Evolutionary conservation across 2,797 vertebrate species (phyloP).

Genomic region (Gobionotothen gibberifrons): DNA sequence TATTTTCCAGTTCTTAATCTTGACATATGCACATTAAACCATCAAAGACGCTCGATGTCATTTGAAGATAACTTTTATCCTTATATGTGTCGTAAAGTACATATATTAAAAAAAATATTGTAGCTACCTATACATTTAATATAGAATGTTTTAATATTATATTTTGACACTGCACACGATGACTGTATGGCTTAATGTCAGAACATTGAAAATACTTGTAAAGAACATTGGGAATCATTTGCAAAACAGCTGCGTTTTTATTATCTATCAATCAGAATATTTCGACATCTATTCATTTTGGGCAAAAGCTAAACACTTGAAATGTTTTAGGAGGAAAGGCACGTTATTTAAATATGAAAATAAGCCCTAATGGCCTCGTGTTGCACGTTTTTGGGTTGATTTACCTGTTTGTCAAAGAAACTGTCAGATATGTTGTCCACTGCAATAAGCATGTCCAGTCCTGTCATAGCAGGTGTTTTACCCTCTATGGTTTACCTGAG

Average conservation of each 20-base stretch:
- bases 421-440: background rate
- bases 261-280: background rate
- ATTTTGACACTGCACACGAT: background rate
- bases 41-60: too few relatives aligned
- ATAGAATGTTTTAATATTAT: constrained; percentile 1
- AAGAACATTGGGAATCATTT: background rate
- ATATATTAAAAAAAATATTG: background rate
- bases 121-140: background rate
- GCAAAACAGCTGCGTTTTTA: background rate
- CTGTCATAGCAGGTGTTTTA: constrained; percentile 46
- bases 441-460: background rate
- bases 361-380: background rate
- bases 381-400: background rate
- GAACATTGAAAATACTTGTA: background rate
- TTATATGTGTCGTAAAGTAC: background rate
- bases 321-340: too few relatives aligned
- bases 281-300: background rate
- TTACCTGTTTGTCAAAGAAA: background rate
- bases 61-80: background rate
- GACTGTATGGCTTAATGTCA: background rate
- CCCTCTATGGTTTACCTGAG: constrained; percentile 28
- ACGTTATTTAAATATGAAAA: constrained; percentile 1
- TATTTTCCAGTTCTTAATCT: background rate
- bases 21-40: constrained; percentile 1
- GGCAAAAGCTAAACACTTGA: background rate